Evolutionary conservation across 2,113 vertebrate genomes (phyloP).

Genomic region (Pomatorhinus ruficollis): DNA sequence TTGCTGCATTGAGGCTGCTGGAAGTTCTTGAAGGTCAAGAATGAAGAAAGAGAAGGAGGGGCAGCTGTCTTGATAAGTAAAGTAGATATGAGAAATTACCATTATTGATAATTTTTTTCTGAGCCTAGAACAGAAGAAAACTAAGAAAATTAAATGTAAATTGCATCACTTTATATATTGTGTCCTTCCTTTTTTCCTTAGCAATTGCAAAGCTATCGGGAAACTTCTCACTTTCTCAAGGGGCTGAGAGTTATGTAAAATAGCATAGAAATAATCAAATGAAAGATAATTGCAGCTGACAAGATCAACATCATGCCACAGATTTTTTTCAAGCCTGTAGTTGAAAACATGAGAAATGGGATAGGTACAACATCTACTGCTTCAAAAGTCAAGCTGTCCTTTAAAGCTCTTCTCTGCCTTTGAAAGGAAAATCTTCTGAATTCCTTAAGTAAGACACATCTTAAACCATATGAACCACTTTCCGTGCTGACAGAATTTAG

Average conservation of each 20-base stretch:
- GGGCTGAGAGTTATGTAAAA: not conserved
- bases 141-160: not conserved
- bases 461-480: constrained; percentile 62
- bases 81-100: not conserved
- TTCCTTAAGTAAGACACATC: constrained; percentile 46
- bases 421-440: constrained; percentile 51
- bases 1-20: not conserved
- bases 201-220: not conserved
- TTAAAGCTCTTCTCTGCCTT: constrained; percentile 29
- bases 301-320: not conserved
- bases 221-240: not conserved
- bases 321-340: not conserved
- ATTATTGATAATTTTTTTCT: not conserved
- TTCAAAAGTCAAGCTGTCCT: not conserved
- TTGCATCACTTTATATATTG: not conserved
- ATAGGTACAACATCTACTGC: not conserved
- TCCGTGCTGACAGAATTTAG: constrained; percentile 67
- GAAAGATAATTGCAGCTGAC: not conserved
- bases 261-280: not conserved
- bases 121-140: not conserved
- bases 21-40: not conserved
- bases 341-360: not conserved
- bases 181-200: not conserved
- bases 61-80: not conserved
- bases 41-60: not conserved